Evolutionary conservation across 2,797 vertebrate species (phyloP), one percentile per base, ranked within the genome.

Genomic region (Sebastes kiyomatsui): DNA sequence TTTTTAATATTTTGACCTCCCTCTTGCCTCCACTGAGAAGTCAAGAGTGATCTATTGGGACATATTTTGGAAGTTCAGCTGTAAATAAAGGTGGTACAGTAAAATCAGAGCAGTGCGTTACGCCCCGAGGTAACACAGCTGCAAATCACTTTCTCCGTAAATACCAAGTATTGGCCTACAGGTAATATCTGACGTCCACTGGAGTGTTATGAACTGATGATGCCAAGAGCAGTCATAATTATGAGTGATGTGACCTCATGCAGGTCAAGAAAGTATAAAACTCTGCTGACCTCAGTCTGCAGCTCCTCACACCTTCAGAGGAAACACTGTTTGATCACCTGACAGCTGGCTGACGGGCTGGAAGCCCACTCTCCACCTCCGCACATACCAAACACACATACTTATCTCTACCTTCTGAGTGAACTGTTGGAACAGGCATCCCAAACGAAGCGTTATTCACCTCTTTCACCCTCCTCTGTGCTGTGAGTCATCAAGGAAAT

Each of bases 251-350:
- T 49, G 60, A 71, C 16, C 42, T 62, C 18, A 28, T 46, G 42
- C 18, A 23, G 28, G 7, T 73, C 59, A 67, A 60, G 8, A 61
- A 25, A 42, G 33, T 6, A 67, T 27, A 59, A 33, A 52, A 38
- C 58, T 8, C 18, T 3, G 10, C 30, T 78, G 73, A 83, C 87
- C 84, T 77, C n/a, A 22, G 22, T 1, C 60, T 77, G 66, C 35
- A 68, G 27, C 52, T 75, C n/a, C 67, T 66, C 72, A 74, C 71
- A 28, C 59, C 83, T 89, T 74, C 68, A 76, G 28, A 81, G 66
- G 52, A 68, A 58, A 42, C 35, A 2, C 9, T 25, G 77, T 91
- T 88, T 90, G 81, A 90, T 91, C 83, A 84, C 23, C 25, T 81
- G 80, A 83, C 79, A 54, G 75, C 79, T 35, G 25, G 7, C 75